Conservation (phyloP, 2,888 invertebrate genomes). For the Ormyrus rosae region DNA sequence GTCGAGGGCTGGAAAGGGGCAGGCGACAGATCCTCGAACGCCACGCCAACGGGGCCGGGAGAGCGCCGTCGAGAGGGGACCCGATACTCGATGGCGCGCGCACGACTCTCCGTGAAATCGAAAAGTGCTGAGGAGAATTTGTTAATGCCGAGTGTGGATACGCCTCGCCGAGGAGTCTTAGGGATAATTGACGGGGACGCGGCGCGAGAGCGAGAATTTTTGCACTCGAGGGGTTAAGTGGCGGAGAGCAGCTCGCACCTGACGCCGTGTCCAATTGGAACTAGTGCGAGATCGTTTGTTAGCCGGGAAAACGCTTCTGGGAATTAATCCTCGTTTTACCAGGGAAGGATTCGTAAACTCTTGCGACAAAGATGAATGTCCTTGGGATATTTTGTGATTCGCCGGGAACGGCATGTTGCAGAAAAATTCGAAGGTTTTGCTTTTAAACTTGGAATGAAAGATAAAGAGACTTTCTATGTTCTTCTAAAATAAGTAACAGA, state of each 20-base stretch:
- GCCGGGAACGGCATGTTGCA: too few relatives aligned
- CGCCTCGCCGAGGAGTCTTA: not conserved
- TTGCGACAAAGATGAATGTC: too few relatives aligned
- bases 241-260: not conserved
- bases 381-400: too few relatives aligned
- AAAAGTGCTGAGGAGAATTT: constrained; percentile 6
- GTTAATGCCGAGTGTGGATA: not conserved
- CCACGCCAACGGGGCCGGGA: constrained; percentile 22
- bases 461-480: too few relatives aligned
- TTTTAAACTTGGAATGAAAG: too few relatives aligned
- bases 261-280: not conserved
- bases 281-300: too few relatives aligned
- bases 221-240: constrained; percentile 7
- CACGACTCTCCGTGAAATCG: constrained; percentile 18
- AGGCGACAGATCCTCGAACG: constrained; percentile 48
- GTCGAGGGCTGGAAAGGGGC: constrained; percentile 63
- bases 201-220: constrained; percentile 6
- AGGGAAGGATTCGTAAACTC: too few relatives aligned
- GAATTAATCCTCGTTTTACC: too few relatives aligned
- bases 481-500: too few relatives aligned
- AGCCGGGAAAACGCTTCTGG: too few relatives aligned
- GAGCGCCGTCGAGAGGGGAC: not conserved
- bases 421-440: too few relatives aligned
- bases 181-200: constrained; percentile 11
- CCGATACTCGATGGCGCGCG: not conserved